Evolutionary conservation across 64 coral and sea anemone species (phyloP).

Genomic region (Cladopsammia gracilis): DNA sequence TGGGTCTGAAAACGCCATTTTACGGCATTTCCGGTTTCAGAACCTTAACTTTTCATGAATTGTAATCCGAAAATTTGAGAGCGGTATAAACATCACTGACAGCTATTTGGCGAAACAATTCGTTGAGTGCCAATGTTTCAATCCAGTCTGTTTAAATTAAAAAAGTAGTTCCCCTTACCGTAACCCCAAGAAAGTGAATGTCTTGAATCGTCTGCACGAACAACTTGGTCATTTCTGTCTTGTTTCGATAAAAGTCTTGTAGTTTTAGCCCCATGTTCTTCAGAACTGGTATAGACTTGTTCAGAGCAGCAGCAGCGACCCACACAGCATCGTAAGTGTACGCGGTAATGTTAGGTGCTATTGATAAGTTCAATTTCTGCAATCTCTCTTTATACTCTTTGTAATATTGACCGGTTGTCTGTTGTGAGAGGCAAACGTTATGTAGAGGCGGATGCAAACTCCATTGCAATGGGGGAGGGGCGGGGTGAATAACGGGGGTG

Average conservation of each 20-base stretch:
- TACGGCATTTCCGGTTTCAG: no score
- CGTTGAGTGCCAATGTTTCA: no score
- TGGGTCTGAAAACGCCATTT: no score
- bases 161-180: constrained; percentile 45
- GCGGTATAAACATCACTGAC: no score
- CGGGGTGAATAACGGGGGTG: no score
- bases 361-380: constrained; percentile 40
- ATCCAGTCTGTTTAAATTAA: no score
- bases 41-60: no score
- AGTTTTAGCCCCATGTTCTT: constrained; percentile 26
- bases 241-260: constrained; percentile 59
- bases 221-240: constrained; percentile 58
- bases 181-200: constrained; percentile 76
- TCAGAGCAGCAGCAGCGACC: constrained; percentile 71
- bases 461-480: no score
- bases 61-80: no score
- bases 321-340: constrained; percentile 92
- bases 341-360: constrained; percentile 75
- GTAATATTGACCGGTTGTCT: constrained; percentile 76
- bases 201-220: constrained; percentile 74
- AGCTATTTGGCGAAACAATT: no score
- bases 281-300: constrained; percentile 68
- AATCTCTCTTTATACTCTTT: constrained; percentile 65
- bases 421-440: neutral
- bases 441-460: no score